phyloP scores from a whole-genome alignment of 2,113 vertebrate genomes.

The Tragelaphus buxtoni region DNA sequence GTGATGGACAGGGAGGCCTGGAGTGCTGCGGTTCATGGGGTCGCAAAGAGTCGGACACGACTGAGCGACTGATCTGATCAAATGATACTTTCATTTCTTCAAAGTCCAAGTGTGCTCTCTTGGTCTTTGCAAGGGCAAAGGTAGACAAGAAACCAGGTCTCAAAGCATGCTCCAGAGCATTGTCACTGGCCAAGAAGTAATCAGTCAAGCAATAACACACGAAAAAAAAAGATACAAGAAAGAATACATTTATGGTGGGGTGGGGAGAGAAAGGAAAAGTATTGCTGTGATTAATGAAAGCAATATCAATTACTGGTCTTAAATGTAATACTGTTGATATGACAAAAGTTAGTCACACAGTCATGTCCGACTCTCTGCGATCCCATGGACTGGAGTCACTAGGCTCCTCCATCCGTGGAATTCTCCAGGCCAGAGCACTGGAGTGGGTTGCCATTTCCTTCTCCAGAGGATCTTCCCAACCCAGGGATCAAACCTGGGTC shows the following conservation, averaged over 20 bases:
- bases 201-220: neutral
- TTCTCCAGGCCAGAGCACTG: no score
- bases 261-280: neutral
- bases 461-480: no score
- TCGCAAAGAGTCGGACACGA: no score
- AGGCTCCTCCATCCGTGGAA: no score
- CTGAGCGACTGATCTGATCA: slow-evolving; percentile 71
- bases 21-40: no score
- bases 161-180: slow-evolving; percentile 82
- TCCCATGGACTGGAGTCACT: no score
- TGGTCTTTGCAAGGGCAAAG: slow-evolving; percentile 85
- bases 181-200: slow-evolving; percentile 84
- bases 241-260: neutral
- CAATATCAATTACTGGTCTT: neutral
- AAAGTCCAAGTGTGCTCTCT: slow-evolving; percentile 89
- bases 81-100: slow-evolving; percentile 92
- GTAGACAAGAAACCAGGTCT: neutral
- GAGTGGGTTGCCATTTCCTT: no score
- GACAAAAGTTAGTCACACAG: no score
- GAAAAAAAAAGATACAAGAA: neutral
- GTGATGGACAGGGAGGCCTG: no score
- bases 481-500: no score
- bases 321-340: neutral
- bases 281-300: neutral
- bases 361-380: no score